These are phyloP conservation scores for Exocentrus adspersus DNA, from an alignment of 2,888 invertebrate genomes.

Conservation along the genomic window DNA sequence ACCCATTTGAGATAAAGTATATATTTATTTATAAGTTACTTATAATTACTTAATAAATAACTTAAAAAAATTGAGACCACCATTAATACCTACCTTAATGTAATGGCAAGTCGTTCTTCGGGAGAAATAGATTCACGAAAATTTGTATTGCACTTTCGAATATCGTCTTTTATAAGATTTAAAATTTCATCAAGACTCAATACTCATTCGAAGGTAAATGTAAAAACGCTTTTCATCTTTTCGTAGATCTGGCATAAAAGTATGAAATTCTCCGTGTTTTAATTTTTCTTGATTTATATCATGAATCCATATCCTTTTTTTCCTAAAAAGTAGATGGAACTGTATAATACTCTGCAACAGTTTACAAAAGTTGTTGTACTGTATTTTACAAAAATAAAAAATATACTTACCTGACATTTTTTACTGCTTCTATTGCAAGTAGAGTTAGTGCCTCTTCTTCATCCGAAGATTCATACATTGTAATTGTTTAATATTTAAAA, in stretches of 20 bases:
- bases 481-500: no score
- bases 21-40: neutral
- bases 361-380: no score
- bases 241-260: neutral
- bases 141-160: slow-evolving; percentile 14
- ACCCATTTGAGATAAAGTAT: neutral
- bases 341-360: no score
- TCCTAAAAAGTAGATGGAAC: no score
- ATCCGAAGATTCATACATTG: no score
- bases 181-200: slow-evolving; percentile 20
- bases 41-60: neutral
- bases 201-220: slow-evolving; percentile 20
- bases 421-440: no score
- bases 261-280: neutral
- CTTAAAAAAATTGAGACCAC: neutral
- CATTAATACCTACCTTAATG: slow-evolving; percentile 13
- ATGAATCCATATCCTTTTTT: neutral
- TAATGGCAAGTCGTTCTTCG: slow-evolving; percentile 26
- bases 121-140: slow-evolving; percentile 21
- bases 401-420: no score
- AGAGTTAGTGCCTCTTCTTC: no score
- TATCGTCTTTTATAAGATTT: slow-evolving; percentile 5
- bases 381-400: no score
- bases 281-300: neutral
- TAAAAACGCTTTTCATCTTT: slow-evolving; percentile 10